Percentiles rank a stretch among this genome's conserved stretches.
These are phyloP conservation scores for Dolichopus griseipennis DNA, from an alignment of 2,888 invertebrate genomes.

Conservation along the genomic window DNA sequence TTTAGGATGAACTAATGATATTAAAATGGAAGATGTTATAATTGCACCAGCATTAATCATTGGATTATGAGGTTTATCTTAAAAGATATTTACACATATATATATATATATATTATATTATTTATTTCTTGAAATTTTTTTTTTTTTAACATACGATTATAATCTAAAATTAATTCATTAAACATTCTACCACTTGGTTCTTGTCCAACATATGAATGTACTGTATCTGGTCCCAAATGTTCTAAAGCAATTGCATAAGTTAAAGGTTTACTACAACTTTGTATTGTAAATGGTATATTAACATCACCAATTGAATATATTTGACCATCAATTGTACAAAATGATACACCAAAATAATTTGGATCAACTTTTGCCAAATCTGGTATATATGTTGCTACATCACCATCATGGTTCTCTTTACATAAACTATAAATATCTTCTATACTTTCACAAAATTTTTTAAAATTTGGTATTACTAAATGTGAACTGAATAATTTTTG, in stretches of 20 bases:
- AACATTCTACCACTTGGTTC: slow-evolving; percentile 96
- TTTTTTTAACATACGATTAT: slow-evolving; percentile 61
- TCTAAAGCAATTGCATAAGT: slow-evolving; percentile 93
- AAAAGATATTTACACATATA: slow-evolving; percentile 26
- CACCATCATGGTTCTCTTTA: slow-evolving; percentile 74
- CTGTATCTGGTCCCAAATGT: slow-evolving; percentile 77
- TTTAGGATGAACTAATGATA: slow-evolving; percentile 72
- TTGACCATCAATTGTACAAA: slow-evolving; percentile 95
- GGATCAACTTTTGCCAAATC: slow-evolving; percentile 82
- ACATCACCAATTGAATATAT: slow-evolving; percentile 88
- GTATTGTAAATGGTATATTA: slow-evolving; percentile 84
- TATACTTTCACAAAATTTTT: slow-evolving; percentile 79
- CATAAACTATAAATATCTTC: slow-evolving; percentile 91
- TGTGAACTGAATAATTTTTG: slow-evolving; percentile 79
- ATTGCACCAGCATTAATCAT: slow-evolving; percentile 99
- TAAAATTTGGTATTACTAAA: slow-evolving; percentile 91
- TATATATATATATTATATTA: not conserved
- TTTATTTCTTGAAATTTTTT: not conserved
- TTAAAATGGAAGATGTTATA: slow-evolving; percentile 77
- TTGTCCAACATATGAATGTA: slow-evolving; percentile 93
- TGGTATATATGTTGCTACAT: slow-evolving; percentile 89
- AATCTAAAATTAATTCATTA: slow-evolving; percentile 89
- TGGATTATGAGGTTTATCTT: slow-evolving; percentile 97
- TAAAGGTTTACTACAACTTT: slow-evolving; percentile 90
- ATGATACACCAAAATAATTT: slow-evolving; percentile 88